phyloP scores from a whole-genome alignment of 2,113 vertebrate species.

The Saccopteryx bilineata region DNA sequence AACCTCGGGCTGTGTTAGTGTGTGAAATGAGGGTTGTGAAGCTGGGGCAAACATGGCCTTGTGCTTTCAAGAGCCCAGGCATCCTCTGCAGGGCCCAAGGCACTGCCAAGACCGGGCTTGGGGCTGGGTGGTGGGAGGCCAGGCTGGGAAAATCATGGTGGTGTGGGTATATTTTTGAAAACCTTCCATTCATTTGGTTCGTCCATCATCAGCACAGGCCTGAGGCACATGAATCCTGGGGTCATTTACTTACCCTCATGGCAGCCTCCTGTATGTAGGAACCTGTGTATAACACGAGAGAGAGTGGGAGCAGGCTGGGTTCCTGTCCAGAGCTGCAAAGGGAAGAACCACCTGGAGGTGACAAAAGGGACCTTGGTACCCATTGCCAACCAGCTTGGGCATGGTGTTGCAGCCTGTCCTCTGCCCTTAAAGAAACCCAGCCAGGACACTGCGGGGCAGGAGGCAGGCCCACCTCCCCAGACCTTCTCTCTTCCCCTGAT shows the following conservation, averaged over 20 bases:
- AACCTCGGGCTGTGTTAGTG: slow-evolving; percentile 61
- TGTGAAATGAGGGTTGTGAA: slow-evolving; percentile 57
- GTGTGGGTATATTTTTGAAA: not conserved
- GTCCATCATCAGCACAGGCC: not conserved
- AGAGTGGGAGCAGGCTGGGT: not conserved
- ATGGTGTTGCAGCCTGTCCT: not conserved
- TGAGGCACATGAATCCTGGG: not conserved
- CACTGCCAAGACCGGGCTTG: accelerated
- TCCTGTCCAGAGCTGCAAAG: not conserved
- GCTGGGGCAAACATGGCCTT: slow-evolving; percentile 48
- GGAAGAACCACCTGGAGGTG: not conserved
- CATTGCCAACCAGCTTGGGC: not conserved
- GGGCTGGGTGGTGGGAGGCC: not conserved
- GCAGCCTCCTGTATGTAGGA: not conserved
- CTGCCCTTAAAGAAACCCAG: not conserved
- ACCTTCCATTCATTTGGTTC: not conserved
- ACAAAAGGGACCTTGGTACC: not conserved
- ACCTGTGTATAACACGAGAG: no score
- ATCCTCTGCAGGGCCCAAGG: accelerated
- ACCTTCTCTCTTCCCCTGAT: not conserved
- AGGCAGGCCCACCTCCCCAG: not conserved
- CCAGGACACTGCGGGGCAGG: not conserved
- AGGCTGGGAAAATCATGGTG: not conserved
- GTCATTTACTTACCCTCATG: not conserved
- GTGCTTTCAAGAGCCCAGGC: slow-evolving; percentile 53